Percentiles rank a stretch among this genome's conserved stretches.
Evolutionary conservation across 2,888 invertebrate genomes (phyloP).

Genomic region (Apoda limacodes): DNA sequence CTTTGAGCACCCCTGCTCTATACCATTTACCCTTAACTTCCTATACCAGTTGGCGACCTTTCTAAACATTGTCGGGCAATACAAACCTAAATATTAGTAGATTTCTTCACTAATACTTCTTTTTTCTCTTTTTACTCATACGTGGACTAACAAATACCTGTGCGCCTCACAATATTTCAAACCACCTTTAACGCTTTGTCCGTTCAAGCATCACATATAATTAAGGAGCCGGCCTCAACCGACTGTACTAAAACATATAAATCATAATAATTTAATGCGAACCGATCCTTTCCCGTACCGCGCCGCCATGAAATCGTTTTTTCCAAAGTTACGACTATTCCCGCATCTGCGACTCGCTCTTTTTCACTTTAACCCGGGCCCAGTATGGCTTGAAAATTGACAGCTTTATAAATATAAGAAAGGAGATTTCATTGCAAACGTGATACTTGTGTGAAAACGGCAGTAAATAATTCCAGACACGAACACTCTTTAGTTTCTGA

Average conservation of each 20-base stretch:
- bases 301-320: slow-evolving; percentile 28
- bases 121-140: too few relatives aligned
- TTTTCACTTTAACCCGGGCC: slow-evolving; percentile 43
- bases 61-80: too few relatives aligned
- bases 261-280: slow-evolving; percentile 67
- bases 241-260: slow-evolving; percentile 59
- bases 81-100: too few relatives aligned
- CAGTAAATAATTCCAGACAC: slow-evolving; percentile 1
- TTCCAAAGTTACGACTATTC: slow-evolving; percentile 42
- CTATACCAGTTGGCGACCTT: too few relatives aligned
- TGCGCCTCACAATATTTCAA: too few relatives aligned
- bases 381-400: slow-evolving; percentile 49
- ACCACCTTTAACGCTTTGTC: slow-evolving; percentile 40
- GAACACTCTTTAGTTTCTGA: too few relatives aligned
- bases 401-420: slow-evolving; percentile 55
- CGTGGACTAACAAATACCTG: too few relatives aligned
- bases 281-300: slow-evolving; percentile 43
- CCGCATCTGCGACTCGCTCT: slow-evolving; percentile 44
- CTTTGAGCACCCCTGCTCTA: too few relatives aligned
- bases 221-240: slow-evolving; percentile 45
- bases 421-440: slow-evolving; percentile 18
- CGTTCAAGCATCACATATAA: slow-evolving; percentile 58
- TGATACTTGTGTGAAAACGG: neutral
- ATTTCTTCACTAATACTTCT: too few relatives aligned
- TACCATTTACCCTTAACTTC: too few relatives aligned